These are phyloP conservation scores for Mythimna ferrago DNA, from an alignment of 2,888 invertebrate species.

Conservation along the genomic window DNA sequence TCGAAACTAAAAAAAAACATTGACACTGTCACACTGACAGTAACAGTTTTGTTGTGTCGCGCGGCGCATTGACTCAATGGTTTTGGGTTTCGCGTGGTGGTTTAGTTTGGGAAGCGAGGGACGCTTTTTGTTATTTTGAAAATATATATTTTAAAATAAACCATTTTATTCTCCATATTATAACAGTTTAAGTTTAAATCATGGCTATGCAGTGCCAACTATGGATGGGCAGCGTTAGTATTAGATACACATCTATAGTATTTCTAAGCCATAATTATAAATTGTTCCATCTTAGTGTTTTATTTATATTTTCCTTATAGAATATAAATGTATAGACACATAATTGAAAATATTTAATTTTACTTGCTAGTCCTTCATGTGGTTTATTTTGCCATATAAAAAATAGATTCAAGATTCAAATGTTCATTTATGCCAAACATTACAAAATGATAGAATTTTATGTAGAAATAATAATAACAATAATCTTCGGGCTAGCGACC, in stretches of 20 bases:
- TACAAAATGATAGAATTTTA: neutral
- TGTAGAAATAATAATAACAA: neutral
- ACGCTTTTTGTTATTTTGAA: slow-evolving; percentile 14
- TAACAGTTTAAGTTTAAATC: slow-evolving; percentile 7
- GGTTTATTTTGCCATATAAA: too few species aligned
- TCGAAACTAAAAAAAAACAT: neutral
- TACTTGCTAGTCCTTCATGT: too few species aligned
- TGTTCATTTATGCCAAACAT: neutral
- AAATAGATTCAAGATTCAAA: too few species aligned
- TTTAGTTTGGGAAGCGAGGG: neutral
- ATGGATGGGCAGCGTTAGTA: slow-evolving; percentile 97
- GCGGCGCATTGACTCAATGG: too few species aligned
- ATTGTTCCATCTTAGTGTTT: neutral
- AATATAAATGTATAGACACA: too few species aligned
- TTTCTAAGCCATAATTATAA: too few species aligned
- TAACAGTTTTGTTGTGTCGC: neutral
- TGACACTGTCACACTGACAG: neutral
- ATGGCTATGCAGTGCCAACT: slow-evolving; percentile 93
- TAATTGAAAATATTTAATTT: too few species aligned
- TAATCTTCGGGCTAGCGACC: too few species aligned
- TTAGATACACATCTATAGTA: neutral
- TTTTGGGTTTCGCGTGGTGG: neutral
- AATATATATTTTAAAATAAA: neutral
- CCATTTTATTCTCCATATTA: neutral
- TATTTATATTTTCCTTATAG: neutral